phyloP scores from a whole-genome alignment of 2,888 invertebrate genomes.

The Chaitophorus viminalis region DNA sequence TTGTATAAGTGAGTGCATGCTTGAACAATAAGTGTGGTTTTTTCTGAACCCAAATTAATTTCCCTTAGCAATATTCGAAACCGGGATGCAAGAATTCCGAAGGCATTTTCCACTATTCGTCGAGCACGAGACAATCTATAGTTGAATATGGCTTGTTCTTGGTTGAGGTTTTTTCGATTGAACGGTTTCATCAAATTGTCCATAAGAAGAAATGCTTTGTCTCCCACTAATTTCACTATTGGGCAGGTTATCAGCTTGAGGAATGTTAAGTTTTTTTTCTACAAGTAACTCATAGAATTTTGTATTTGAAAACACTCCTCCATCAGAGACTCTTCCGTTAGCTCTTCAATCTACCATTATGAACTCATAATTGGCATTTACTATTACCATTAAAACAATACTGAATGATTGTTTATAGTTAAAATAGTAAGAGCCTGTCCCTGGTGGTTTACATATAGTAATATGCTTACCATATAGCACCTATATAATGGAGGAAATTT shows the following conservation, averaged over 20 bases:
- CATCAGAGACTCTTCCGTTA: too few species aligned
- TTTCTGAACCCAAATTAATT: slow-evolving; percentile 34
- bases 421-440: not conserved
- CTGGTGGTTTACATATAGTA: slow-evolving; percentile 64
- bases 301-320: slow-evolving; percentile 63
- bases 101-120: slow-evolving; percentile 64
- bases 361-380: too few species aligned
- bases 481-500: slow-evolving; percentile 63
- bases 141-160: slow-evolving; percentile 64
- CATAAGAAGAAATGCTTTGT: slow-evolving; percentile 63
- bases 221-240: slow-evolving; percentile 59
- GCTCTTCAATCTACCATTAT: too few species aligned
- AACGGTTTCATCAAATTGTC: slow-evolving; percentile 64
- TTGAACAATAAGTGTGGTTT: slow-evolving; percentile 31
- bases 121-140: slow-evolving; percentile 64
- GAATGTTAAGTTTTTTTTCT: slow-evolving; percentile 62
- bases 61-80: slow-evolving; percentile 33
- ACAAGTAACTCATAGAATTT: slow-evolving; percentile 63
- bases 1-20: slow-evolving; percentile 34
- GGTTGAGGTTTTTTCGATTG: slow-evolving; percentile 45
- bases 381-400: too few species aligned
- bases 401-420: too few species aligned
- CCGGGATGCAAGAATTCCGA: slow-evolving; percentile 62
- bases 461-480: slow-evolving; percentile 65
- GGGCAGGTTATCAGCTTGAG: slow-evolving; percentile 57